phyloP scores from a whole-genome alignment of 2,888 invertebrate genomes.

The Drosophila cognata region DNA sequence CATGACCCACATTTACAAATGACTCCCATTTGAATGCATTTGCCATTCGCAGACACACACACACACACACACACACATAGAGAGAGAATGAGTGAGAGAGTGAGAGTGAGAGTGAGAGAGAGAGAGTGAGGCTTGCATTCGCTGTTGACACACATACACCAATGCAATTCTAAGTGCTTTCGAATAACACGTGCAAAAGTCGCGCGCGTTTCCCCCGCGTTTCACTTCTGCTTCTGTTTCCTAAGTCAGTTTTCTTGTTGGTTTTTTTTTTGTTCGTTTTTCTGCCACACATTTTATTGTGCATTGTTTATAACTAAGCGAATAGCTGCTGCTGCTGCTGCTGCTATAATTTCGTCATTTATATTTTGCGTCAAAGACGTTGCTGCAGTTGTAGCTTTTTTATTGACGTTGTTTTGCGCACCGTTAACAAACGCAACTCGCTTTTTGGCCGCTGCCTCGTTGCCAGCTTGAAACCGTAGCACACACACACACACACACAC shows the following conservation, averaged over 20 bases:
- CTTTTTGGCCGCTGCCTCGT: constrained; percentile 61
- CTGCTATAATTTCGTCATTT: constrained; percentile 73
- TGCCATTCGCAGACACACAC: background rate
- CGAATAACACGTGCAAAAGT: constrained; percentile 30
- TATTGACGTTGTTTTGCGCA: constrained; percentile 65
- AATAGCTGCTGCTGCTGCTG: constrained; percentile 33
- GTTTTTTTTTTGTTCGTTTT: constrained; percentile 19
- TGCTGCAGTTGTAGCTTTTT: constrained; percentile 46
- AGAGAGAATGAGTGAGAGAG: background rate
- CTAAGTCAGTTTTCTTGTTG: constrained; percentile 4
- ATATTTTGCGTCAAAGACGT: constrained; percentile 48
- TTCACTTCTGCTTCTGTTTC: constrained; percentile 23
- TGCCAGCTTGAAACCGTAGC: constrained; percentile 53
- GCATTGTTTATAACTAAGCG: constrained; percentile 67
- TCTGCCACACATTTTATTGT: constrained; percentile 63
- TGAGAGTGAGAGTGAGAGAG: background rate
- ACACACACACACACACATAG: background rate
- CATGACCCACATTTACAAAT: constrained; percentile 5
- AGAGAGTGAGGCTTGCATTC: background rate
- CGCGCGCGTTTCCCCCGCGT: constrained; percentile 50
- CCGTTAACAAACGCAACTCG: constrained; percentile 71
- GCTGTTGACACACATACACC: background rate
- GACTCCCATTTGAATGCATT: background rate
- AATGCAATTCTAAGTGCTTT: constrained; percentile 4
- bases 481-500: constrained; percentile 35